Conservation (phyloP, 2,797 vertebrate species). For the Notolabrus celidotus region DNA sequence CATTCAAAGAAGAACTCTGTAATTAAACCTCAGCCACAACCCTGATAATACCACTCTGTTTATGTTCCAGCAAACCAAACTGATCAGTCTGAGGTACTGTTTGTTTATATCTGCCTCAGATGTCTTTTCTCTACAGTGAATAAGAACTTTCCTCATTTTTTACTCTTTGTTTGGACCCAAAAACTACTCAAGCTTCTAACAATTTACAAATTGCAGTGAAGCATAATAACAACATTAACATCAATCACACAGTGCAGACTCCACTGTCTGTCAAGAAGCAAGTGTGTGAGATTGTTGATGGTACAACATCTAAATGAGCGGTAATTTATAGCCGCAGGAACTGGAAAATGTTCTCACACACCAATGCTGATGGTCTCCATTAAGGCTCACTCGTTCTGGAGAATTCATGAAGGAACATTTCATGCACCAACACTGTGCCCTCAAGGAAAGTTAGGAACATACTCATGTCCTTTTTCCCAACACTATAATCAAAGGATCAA, state of each 20-base stretch:
- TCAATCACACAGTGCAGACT: conserved; percentile 25
- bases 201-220: conserved; percentile 36
- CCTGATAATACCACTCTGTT: neutral
- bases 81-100: neutral
- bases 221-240: conserved; percentile 21
- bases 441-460: conserved; percentile 33
- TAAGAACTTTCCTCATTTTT: conserved; percentile 8
- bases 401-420: conserved; percentile 48
- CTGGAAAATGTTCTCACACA: conserved; percentile 50
- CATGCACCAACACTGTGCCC: conserved; percentile 43
- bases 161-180: conserved; percentile 8
- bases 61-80: neutral
- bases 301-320: conserved; percentile 32
- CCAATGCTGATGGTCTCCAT: conserved; percentile 49
- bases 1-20: neutral
- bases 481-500: conserved; percentile 65
- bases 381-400: conserved; percentile 39
- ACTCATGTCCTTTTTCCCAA: conserved; percentile 41
- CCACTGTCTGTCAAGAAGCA: neutral
- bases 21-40: neutral
- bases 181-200: conserved; percentile 9
- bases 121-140: neutral
- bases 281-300: conserved; percentile 19
- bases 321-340: conserved; percentile 36
- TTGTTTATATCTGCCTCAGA: conserved; percentile 6